Base-by-base conservation (phyloP, 1,140 invertebrate species). In the Drosophila nannoptera region DNA sequence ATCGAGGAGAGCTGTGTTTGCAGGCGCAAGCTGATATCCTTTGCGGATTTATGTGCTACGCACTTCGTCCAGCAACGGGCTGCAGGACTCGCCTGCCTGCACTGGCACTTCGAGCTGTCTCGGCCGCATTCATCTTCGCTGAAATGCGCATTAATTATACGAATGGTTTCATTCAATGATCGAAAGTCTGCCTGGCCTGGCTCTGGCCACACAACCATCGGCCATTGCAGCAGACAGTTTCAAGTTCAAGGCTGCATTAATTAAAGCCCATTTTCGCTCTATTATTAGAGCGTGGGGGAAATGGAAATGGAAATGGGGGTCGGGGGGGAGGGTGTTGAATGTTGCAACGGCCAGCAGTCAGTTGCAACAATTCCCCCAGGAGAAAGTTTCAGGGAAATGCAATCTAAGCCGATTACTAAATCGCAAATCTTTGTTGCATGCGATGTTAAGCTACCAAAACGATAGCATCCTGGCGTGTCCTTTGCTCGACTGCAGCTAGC, bases 331-430 rank as follows among this genome's bases (percentile, higher is more conserved):
- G 4, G n/a, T 32, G 46, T n/a, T n/a, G n/a, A n/a, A n/a, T n/a
- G n/a, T n/a, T n/a, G n/a, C n/a, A n/a, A n/a, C n/a, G n/a, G n/a
- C 31, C 6, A 22, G 64, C 68, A 60, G 68, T 33, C 8, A 12
- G 33, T 66, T 66, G 43, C 70, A 35, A 54, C 68, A 69, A 56
- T 49, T 59, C 16, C 58, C 29, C 58, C 29, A 11, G 6, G 64
- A 31, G 59, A 40, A 43, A 58, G 32, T 50, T 75, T 48, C 59
- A 55, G 53, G 65, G 59, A 76, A 74, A 61, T 67, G 71, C 65
- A 78, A 74, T 71, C 86, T 83, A 83, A 83, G 81, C 80, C 80
- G 80, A 83, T 83, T 83, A 83, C 69, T 60, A 68, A 22, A 22
- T 29, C 60, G 66, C 45, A 84, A 83, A 73, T 84, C 75, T 69